A percentile compares a stretch with the other conserved stretches of the same genome.
Conservation (phyloP, 1,140 invertebrate species). For the Scaptomyza montana region DNA sequence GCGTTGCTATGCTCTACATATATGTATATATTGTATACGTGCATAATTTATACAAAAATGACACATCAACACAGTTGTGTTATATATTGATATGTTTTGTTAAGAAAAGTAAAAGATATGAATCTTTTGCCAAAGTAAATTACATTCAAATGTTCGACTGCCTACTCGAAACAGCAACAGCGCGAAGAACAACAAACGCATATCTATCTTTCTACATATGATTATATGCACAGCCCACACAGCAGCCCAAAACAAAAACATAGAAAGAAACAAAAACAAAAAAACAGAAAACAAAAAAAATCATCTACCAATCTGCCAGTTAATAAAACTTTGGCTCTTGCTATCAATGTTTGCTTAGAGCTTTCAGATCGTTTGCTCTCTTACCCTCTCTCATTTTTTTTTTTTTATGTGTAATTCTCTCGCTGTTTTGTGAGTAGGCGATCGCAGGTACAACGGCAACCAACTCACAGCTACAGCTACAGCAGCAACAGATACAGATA, state of each 20-base stretch:
- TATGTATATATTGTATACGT: not conserved
- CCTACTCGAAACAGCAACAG: constrained; percentile 10
- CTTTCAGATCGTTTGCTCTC: constrained; percentile 24
- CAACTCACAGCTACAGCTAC: constrained; percentile 5
- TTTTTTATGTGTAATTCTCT: not conserved
- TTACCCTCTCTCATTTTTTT: not conserved
- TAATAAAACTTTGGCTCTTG: constrained; percentile 43
- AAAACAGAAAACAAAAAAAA: too few relatives aligned
- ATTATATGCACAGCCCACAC: constrained; percentile 36
- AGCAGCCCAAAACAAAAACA: constrained; percentile 20
- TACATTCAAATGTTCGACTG: constrained; percentile 32
- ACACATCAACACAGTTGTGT: constrained; percentile 27
- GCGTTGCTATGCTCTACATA: constrained; percentile 18
- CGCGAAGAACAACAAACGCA: not conserved
- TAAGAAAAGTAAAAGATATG: constrained; percentile 1
- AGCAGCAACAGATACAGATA: constrained; percentile 12
- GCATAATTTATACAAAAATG: constrained; percentile 28
- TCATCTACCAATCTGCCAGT: constrained; percentile 25
- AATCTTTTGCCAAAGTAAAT: constrained; percentile 32
- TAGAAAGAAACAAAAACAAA: constrained; percentile 11
- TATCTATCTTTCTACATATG: not conserved
- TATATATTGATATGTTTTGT: not conserved
- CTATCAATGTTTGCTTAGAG: constrained; percentile 31
- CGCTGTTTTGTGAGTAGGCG: constrained; percentile 29
- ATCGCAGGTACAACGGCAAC: constrained; percentile 24